Conservation (phyloP, 2,113 vertebrate species). For the western clawed frog (Xenopus tropicalis) region UCB_Xtro_10.0 CM004444.2:21463001-21463500, state of each 20-base stretch:
- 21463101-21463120: conserved; percentile 3
- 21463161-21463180: not conserved
- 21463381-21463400: not conserved
- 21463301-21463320: not conserved
- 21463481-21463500: too few relatives aligned
- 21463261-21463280: conserved; percentile 13
- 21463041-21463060: not conserved
- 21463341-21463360: conserved; percentile 3
- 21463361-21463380: conserved; percentile 6
- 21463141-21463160: not conserved
- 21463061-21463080: conserved; percentile 17
- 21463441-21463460: not conserved
- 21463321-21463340: conserved; percentile 21
- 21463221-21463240: not conserved
- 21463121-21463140: conserved; percentile 10
- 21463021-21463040: not conserved
- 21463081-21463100: conserved; percentile 4
- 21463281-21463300: conserved; percentile 11
- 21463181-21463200: conserved; percentile 6
- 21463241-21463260: conserved; percentile 19
- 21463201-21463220: not conserved
- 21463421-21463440: not conserved
- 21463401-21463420: not conserved
- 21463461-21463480: too few relatives aligned
- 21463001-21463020: conserved; percentile 28